These are phyloP conservation scores for Spermophilus dauricus DNA, from an alignment of 2,113 vertebrate species.

Conservation along the genomic window DNA sequence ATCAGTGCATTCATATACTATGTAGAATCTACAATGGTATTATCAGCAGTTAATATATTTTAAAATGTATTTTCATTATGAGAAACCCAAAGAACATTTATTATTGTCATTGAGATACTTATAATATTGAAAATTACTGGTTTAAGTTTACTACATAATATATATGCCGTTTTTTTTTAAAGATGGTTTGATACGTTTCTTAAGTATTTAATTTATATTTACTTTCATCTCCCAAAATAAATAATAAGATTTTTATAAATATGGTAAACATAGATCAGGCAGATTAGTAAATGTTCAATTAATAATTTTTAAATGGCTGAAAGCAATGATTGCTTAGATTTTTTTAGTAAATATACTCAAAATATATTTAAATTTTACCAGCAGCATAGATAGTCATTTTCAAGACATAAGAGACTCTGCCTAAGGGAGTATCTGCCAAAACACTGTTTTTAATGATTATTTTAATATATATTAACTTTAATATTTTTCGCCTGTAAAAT, in stretches of 20 bases:
- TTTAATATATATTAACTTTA: background rate
- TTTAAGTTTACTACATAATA: background rate
- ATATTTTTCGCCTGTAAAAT: background rate
- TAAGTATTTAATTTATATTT: background rate
- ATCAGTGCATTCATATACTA: background rate
- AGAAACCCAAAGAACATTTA: background rate
- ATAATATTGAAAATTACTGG: background rate
- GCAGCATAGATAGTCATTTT: background rate
- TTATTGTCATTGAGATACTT: background rate
- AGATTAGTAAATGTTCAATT: background rate
- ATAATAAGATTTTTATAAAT: background rate
- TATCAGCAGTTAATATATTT: background rate
- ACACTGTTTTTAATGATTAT: background rate
- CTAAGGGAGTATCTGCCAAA: background rate
- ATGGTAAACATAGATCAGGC: background rate
- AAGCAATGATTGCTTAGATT: background rate
- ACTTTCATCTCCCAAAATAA: background rate
- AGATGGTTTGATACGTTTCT: background rate
- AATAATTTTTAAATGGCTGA: conserved; percentile 1
- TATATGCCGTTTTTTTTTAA: background rate
- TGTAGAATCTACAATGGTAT: background rate
- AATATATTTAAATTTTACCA: background rate
- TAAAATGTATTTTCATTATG: background rate
- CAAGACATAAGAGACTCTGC: background rate
- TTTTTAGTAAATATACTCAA: background rate